Conservation (phyloP, 2,113 vertebrate genomes). For the Turnix velox region DNA sequence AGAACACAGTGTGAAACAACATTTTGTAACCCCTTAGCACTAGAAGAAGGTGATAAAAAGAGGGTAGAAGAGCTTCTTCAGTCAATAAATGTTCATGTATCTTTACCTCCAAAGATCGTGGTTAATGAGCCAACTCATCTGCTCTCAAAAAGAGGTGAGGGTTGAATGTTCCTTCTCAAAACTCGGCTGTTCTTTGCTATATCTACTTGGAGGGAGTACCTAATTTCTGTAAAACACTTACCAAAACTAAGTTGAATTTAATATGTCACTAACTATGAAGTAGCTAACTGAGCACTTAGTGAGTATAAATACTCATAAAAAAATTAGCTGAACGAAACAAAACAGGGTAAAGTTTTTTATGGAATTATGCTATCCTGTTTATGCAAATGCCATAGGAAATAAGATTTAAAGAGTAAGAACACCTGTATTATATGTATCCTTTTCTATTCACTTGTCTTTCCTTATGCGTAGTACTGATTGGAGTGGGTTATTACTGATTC, state of each 20-base stretch:
- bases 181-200: neutral
- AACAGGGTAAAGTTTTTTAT: neutral
- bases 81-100: conserved; percentile 68
- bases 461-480: neutral
- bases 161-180: neutral
- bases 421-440: neutral
- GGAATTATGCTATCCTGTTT: neutral
- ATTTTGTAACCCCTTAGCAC: conserved; percentile 78
- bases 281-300: neutral
- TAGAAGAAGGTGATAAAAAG: conserved; percentile 74
- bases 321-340: neutral
- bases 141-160: conserved; percentile 79
- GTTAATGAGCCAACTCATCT: conserved; percentile 16
- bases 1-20: conserved; percentile 72
- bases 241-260: neutral
- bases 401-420: neutral
- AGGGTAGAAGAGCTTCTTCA: conserved; percentile 76
- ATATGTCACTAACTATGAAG: neutral
- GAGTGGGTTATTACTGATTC: neutral
- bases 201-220: neutral
- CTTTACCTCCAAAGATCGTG: conserved; percentile 38
- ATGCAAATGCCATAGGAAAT: neutral
- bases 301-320: neutral
- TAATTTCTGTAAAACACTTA: neutral
- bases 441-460: neutral